These are phyloP conservation scores for Cerceris rybyensis DNA, from an alignment of 2,888 invertebrate genomes.

Conservation along the genomic window DNA sequence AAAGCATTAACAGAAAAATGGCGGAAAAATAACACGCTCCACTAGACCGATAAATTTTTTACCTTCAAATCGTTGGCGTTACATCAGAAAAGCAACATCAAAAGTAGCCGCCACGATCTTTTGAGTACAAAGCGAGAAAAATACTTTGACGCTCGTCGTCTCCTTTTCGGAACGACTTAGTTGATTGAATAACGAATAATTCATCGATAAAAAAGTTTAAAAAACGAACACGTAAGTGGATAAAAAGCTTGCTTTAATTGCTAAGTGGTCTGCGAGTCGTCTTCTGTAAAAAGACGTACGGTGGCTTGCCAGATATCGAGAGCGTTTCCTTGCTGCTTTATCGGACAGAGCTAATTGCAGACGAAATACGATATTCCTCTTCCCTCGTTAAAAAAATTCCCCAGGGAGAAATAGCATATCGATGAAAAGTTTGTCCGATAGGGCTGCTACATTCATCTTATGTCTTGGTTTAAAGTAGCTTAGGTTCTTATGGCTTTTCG, in stretches of 20 bases:
- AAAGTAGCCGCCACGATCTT: too few species aligned
- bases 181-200: neutral
- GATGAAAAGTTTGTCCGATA: neutral
- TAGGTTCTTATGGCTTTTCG: neutral
- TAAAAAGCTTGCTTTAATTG: slow-evolving; percentile 44
- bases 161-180: neutral
- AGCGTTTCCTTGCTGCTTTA: slow-evolving; percentile 66
- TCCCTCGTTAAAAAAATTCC: slow-evolving; percentile 9
- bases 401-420: neutral
- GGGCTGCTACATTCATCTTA: neutral
- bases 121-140: slow-evolving; percentile 1
- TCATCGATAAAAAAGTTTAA: slow-evolving; percentile 21
- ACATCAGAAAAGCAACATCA: neutral
- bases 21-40: too few species aligned
- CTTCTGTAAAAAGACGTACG: slow-evolving; percentile 30
- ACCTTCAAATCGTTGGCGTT: neutral
- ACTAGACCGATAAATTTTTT: too few species aligned
- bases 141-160: neutral
- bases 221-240: neutral
- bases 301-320: slow-evolving; percentile 50
- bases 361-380: slow-evolving; percentile 56
- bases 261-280: slow-evolving; percentile 48
- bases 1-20: too few species aligned
- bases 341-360: slow-evolving; percentile 65
- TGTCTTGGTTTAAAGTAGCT: neutral